Percentiles rank a stretch among this genome's conserved stretches.
Conservation (phyloP, 2,888 invertebrate genomes). For the Metellina segmentata region DNA sequence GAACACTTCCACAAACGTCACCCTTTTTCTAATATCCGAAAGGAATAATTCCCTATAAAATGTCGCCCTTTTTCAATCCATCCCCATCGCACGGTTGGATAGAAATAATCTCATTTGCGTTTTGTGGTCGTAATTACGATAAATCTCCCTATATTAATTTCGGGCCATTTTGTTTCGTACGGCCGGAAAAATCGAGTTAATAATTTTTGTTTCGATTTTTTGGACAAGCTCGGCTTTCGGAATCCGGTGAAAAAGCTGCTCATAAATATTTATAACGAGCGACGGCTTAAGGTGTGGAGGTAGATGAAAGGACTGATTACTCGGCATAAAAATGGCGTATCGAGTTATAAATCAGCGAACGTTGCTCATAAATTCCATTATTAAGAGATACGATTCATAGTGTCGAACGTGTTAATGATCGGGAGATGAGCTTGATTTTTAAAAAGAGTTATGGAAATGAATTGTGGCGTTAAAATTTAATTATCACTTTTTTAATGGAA, state of each 20-base stretch:
- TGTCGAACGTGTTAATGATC: neutral
- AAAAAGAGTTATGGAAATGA: neutral
- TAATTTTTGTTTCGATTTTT: neutral
- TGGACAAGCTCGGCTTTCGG: neutral
- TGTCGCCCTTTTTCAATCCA: neutral
- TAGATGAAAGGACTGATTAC: neutral
- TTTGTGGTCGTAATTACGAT: neutral
- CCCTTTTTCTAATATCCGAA: neutral
- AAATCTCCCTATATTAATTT: neutral
- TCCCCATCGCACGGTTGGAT: neutral
- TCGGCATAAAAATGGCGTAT: neutral
- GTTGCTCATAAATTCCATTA: neutral
- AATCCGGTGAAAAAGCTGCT: neutral
- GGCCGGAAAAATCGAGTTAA: neutral
- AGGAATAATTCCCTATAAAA: neutral
- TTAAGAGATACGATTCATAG: neutral
- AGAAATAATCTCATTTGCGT: slow-evolving; percentile 11
- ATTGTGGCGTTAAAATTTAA: neutral
- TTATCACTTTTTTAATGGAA: neutral
- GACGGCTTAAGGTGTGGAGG: neutral
- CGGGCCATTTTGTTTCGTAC: neutral
- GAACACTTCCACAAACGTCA: neutral
- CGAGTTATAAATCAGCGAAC: neutral
- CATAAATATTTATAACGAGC: neutral
- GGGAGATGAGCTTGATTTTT: neutral